Evolutionary conservation across 2,797 vertebrate genomes (phyloP), one percentile per base, ranked within the genome.

Genomic region (Aldrovandia affinis): DNA sequence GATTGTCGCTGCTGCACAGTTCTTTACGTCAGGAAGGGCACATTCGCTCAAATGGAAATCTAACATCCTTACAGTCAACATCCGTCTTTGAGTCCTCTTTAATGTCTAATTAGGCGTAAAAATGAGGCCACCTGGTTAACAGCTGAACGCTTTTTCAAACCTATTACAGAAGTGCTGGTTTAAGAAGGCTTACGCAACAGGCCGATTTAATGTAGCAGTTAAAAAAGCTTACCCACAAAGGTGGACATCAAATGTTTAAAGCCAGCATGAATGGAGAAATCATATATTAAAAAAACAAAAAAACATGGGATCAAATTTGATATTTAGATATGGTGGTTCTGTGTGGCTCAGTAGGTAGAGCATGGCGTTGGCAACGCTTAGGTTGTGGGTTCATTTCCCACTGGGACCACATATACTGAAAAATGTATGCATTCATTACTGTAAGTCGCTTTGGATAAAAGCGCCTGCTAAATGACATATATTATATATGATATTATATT

Each of bases 281-380:
- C 4, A 70, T 50, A 50, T 50, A 50, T 50, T 20, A 63, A 22
- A 52, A 10, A 10, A 28, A 42, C 44, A 86, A 81, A 86, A 52
- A 63, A 20, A 83, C 50, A 77, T 20, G 42, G 50, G 81, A 39
- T 3, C 36, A 28, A 14, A 59, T 36, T 57, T n/a, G 50, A 77
- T 44, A 44, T 75, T 75, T 57, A 57, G 18, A 57, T 57, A 57
- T 57, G n/a, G n/a, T n/a, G n/a, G n/a, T n/a, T n/a, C n/a, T n/a
- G n/a, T n/a, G n/a, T n/a, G n/a, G n/a, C n/a, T n/a, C n/a, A n/a
- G n/a, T n/a, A n/a, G n/a, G n/a, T n/a, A n/a, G n/a, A n/a, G n/a
- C n/a, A n/a, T n/a, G n/a, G n/a, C n/a, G n/a, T n/a, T n/a, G n/a
- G n/a, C n/a, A n/a, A n/a, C n/a, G n/a, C n/a, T n/a, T n/a, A n/a